phyloP scores from a whole-genome alignment of 2,113 vertebrate genomes.

The Dicrurus megarhynchus region DNA sequence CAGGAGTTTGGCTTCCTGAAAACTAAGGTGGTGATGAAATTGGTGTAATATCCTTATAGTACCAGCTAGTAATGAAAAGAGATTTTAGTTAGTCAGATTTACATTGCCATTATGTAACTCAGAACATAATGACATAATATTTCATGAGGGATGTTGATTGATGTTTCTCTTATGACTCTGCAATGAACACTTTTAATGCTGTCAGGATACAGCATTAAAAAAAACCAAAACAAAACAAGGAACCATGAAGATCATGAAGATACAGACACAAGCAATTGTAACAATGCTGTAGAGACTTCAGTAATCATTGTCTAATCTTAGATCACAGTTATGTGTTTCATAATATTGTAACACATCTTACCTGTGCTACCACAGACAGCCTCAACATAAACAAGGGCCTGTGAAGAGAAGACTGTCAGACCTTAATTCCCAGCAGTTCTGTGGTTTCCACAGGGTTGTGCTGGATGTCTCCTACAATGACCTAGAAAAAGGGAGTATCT shows the following conservation, averaged over 20 bases:
- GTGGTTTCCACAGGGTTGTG: background rate
- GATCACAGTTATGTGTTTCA: background rate
- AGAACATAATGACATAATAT: background rate
- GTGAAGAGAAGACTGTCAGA: background rate
- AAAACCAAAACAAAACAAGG: background rate
- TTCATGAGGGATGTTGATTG: background rate
- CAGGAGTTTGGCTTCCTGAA: background rate
- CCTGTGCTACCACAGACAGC: background rate
- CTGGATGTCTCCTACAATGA: background rate
- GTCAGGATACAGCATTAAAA: background rate
- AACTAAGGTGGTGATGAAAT: background rate
- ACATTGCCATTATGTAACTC: background rate
- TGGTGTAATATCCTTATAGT: background rate
- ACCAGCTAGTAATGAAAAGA: background rate
- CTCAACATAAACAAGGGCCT: rapidly evolving
- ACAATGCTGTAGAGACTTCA: background rate
- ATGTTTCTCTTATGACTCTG: background rate
- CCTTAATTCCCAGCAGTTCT: background rate
- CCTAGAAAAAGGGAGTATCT: background rate
- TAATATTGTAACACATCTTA: background rate
- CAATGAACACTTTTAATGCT: background rate
- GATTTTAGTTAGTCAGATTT: background rate
- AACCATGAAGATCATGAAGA: background rate
- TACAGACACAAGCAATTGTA: background rate
- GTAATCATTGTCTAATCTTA: background rate